Evolutionary conservation across 2,113 vertebrate genomes (phyloP), one percentile per base, ranked within the genome.

Genomic region (Myiopsitta monachus): DNA sequence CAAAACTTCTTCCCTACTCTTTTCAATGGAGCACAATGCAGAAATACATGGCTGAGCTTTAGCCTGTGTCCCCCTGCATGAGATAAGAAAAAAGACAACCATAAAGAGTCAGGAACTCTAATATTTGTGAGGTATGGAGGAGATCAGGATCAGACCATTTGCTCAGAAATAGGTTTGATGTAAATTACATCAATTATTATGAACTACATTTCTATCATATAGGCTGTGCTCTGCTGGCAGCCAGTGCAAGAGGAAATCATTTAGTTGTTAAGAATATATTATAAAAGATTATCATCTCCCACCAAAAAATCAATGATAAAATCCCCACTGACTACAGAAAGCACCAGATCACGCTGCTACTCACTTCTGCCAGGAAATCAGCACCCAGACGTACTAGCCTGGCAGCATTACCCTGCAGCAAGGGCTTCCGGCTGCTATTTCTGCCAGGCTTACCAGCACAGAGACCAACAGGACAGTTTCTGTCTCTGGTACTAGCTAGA

Each of bases 271-370:
- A 44, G 30, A 79, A 69, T 30, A 23, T 30, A 57, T 66, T 44
- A 47, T 68, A 51, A 89, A 68, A 41, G 39, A 93, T 73, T 76
- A 94, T 54, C 19, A 66, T 63, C 73, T 78, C 55, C 23, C 39
- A 78, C 14, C 57, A 67, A 88, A 88, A 95, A 94, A 93, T 67
- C 68, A 84, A 68, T 44, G 38, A 66, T 8, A 72, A 91, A 92
- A 91, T 66, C 63, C 57, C 38, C 73, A 83, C 7, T 0, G 7
- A 81, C 41, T 64, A 52, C n/a, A 77, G 49, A 94, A 66, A 12
- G 69, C 28, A 62, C 33, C 52, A 54, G 68, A 67, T 62, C 51
- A 55, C 5, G 5, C 55, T 43, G 66, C 66, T 85, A 7, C 31
- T 87, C 39, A 27, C 67, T 90, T 67, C 47, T 83, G 26, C 43